These are phyloP conservation scores for Drosophila nebulosa DNA, from an alignment of 1,140 invertebrate genomes.

Conservation along the genomic window DNA sequence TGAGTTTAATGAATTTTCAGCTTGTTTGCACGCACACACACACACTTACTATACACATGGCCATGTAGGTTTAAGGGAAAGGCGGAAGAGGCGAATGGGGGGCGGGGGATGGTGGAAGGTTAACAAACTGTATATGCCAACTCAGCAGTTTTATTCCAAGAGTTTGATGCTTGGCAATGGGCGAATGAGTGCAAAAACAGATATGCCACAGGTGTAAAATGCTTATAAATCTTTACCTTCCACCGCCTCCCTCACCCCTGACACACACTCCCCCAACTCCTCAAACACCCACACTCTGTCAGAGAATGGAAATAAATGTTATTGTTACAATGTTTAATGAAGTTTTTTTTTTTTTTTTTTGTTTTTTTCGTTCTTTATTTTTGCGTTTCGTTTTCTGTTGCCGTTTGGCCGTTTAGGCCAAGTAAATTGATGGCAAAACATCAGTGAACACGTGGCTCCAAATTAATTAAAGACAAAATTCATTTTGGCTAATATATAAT, in stretches of 20 bases:
- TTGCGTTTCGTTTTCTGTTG: background rate
- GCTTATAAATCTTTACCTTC: conserved; percentile 55
- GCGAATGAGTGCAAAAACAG: conserved; percentile 25
- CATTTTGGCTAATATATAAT: background rate
- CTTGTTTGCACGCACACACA: conserved; percentile 61
- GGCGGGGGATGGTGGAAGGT: background rate
- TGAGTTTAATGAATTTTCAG: conserved; percentile 75
- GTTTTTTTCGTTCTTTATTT: background rate
- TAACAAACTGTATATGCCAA: conserved; percentile 10
- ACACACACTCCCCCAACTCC: background rate
- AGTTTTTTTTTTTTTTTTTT: conserved; percentile 43
- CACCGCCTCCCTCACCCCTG: too few relatives aligned
- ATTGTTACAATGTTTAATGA: conserved; percentile 68
- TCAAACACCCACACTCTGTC: background rate
- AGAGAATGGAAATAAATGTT: conserved; percentile 50
- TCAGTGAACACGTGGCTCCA: background rate
- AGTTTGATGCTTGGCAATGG: conserved; percentile 42
- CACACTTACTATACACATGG: background rate
- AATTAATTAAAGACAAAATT: background rate
- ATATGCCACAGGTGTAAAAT: conserved; percentile 67
- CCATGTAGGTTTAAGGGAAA: background rate
- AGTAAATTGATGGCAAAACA: background rate
- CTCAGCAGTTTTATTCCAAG: conserved; percentile 39
- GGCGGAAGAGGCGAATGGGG: background rate
- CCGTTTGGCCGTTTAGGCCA: background rate